phyloP scores from a whole-genome alignment of 1,140 invertebrate species.

The Trachelipus rathkii region DNA sequence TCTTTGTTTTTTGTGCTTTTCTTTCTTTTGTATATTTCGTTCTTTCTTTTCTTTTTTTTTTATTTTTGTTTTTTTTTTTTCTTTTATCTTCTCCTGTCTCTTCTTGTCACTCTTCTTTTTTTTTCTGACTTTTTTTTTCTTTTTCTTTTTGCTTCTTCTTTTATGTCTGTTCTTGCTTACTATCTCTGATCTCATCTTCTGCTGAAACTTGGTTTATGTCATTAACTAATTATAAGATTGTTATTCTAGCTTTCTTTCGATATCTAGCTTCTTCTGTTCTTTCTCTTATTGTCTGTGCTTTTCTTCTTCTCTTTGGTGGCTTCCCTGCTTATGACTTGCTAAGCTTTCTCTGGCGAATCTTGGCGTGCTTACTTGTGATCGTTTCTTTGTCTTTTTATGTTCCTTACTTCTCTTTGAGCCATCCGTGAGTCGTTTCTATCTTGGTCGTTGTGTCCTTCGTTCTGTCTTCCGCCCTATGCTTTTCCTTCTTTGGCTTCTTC shows the following conservation, averaged over 20 bases:
- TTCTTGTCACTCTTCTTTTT: not conserved
- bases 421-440: too few species aligned
- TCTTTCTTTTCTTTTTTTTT: conserved; percentile 14
- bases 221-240: too few species aligned
- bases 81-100: not conserved
- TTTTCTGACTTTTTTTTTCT: not conserved
- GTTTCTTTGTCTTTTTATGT: too few species aligned
- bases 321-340: too few species aligned
- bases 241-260: too few species aligned
- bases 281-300: not conserved
- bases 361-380: too few species aligned
- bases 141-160: not conserved
- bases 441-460: not conserved
- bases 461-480: not conserved
- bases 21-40: not conserved
- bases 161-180: not conserved
- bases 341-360: too few species aligned
- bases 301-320: conserved; percentile 6
- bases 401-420: too few species aligned
- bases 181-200: too few species aligned
- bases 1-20: not conserved
- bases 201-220: too few species aligned
- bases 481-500: not conserved
- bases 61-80: too few species aligned
- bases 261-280: too few species aligned